Percentiles rank a stretch among this genome's conserved stretches.
Evolutionary conservation across 2,113 vertebrate species (phyloP).

Genomic region (Microtus montanus): DNA sequence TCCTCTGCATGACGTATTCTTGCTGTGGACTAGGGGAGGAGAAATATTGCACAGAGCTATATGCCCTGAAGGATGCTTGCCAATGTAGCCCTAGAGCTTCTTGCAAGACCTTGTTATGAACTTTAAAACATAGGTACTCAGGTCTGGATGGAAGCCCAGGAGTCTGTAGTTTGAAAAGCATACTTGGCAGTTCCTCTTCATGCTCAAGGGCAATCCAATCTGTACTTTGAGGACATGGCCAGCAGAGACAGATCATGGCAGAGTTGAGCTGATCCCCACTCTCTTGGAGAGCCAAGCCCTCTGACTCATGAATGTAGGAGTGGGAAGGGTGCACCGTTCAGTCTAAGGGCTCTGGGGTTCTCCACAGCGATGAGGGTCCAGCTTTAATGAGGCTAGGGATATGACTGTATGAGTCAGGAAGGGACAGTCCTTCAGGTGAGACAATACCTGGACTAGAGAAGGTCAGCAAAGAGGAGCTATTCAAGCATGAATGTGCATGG

Average conservation of each 20-base stretch:
- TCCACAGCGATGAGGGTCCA: accelerated
- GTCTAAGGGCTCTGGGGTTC: too few relatives aligned
- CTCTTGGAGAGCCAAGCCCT: background rate
- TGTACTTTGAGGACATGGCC: background rate
- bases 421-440: background rate
- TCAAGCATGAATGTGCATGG: accelerated
- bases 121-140: background rate
- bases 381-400: background rate
- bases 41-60: background rate
- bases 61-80: background rate
- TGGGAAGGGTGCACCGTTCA: accelerated
- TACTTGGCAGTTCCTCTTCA: background rate
- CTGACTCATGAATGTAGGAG: background rate
- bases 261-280: background rate
- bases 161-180: background rate
- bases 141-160: background rate
- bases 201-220: too few relatives aligned
- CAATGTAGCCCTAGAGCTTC: too few relatives aligned
- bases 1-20: background rate
- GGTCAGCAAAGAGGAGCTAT: background rate
- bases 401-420: background rate
- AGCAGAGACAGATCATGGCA: background rate
- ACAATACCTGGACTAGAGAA: too few relatives aligned
- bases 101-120: background rate
- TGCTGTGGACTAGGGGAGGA: background rate